Base-by-base conservation (phyloP, 1,140 invertebrate genomes). In the Theocolax elegans region DNA sequence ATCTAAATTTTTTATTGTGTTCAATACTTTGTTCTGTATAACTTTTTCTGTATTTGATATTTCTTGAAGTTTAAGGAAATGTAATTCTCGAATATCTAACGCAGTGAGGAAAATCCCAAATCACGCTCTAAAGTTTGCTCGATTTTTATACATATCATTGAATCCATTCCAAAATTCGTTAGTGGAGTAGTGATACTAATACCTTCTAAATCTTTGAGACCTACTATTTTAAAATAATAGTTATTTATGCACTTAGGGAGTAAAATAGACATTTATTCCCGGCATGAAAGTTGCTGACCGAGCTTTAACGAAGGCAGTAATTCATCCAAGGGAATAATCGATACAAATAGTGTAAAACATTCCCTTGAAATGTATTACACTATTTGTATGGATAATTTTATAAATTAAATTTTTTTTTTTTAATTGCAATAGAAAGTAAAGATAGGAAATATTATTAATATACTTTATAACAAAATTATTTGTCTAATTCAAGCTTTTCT, bases 111-210 rank as follows among this genome's bases (percentile, higher is more conserved):
- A 13, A 94, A 78, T 73, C 93, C 91, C 78, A 89, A 93, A 72
- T 93, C 90, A 66, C 91, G 81, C 79, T 94, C 93, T 1, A 95
- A 76, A 0, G 89, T 90, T 76, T 94, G 92, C 77, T 93, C 92
- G 42, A 94, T 91, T 82, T 94, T 92, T 0, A 94, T 90, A 21
- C 90, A 90, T 92, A 94, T 94, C 81, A 94, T 88, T 0, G 92
- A 93, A 76, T 95, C 93, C 83, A 95, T 90, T 25, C 93, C 94
- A 3, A 95, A 83, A 77, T 95, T 93, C 19, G 89, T 89, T 4
- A 95, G 82, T 1, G 89, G 90, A 0, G 88, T 87, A 66, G 91
- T 87, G 25, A 87, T 81, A 74, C 89, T 90, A 0, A 93, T 80
- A 8, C 87, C 86, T 48, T 88, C 88, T 25, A 87, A 67, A 75